Percentiles rank a stretch among this genome's conserved stretches.
Conservation (phyloP, 1,140 invertebrate genomes). For the Tetramorium parvispinum region DNA sequence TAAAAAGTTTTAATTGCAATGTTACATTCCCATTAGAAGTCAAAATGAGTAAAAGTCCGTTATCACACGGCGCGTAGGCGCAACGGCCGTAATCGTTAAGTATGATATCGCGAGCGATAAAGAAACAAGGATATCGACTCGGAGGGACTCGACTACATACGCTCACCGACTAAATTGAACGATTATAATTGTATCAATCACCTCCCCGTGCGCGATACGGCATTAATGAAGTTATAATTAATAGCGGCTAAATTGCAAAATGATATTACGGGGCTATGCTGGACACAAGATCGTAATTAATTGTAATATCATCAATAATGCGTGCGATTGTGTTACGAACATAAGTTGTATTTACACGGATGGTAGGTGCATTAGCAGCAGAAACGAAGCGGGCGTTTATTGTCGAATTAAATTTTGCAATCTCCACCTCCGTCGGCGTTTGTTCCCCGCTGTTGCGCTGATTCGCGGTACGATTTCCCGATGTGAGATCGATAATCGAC, state of each 20-base stretch:
- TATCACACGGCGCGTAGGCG: slow-evolving; percentile 33
- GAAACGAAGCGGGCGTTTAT: slow-evolving; percentile 48
- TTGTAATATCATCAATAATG: slow-evolving; percentile 61
- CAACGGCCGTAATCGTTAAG: slow-evolving; percentile 21
- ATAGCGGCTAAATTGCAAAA: slow-evolving; percentile 60
- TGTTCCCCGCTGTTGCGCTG: not conserved
- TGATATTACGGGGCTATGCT: slow-evolving; percentile 47
- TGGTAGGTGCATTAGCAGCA: slow-evolving; percentile 36
- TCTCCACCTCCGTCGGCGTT: slow-evolving; percentile 3
- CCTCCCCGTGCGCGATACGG: slow-evolving; percentile 33
- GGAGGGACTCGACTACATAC: not conserved
- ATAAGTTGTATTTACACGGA: slow-evolving; percentile 60
- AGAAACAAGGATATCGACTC: not conserved
- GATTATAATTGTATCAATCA: slow-evolving; percentile 62
- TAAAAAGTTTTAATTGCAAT: slow-evolving; percentile 60
- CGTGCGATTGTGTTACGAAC: slow-evolving; percentile 48
- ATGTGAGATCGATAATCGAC: slow-evolving; percentile 45
- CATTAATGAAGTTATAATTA: slow-evolving; percentile 64
- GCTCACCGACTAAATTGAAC: slow-evolving; percentile 46
- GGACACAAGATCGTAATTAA: slow-evolving; percentile 58
- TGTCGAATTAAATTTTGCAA: slow-evolving; percentile 44
- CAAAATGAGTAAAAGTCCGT: slow-evolving; percentile 45
- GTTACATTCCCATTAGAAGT: slow-evolving; percentile 56
- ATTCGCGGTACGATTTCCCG: slow-evolving; percentile 38
- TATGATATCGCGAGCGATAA: slow-evolving; percentile 33